Evolutionary conservation across 2,113 vertebrate species (phyloP), one percentile per base, ranked within the genome.

Genomic region (Capra hircus): DNA sequence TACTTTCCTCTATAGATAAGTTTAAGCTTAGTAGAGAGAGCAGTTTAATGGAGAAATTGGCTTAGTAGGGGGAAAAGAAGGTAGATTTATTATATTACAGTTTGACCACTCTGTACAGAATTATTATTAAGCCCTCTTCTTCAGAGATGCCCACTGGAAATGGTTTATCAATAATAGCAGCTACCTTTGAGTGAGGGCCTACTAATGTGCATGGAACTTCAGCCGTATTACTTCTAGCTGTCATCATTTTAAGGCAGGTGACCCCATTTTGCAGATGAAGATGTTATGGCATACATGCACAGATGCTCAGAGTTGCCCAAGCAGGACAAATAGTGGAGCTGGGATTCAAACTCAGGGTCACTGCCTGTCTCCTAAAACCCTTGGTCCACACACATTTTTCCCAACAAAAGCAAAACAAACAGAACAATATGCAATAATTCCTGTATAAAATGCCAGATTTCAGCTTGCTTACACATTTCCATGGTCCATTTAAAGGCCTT

Each of bases 401-500:
- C 59, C 80, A 88, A 90, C 80, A 92, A 89, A 94, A 91, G 71
- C 55, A 96, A 94, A 97, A 88, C 14, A 92, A 90, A 64, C 33
- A 43, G 67, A 95, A 93, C 62, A 92, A 59, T 55, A 91, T 17
- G 62, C 45, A 50, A 9, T 84, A 55, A 90, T 93, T 60, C 89
- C 91, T 97, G 89, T 71, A 96, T 82, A 97, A 98, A 94, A 93
- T 43, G 52, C 55, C 33, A 7, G 57, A 88, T 85, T 97, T 95
- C 93, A 81, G 86, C 52, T 93, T 96, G 82, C 89, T 93, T 97
- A 97, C 95, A 96, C 91, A 74, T 25, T 94, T 74, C 97, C 45
- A 16, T 33, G 78, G 91, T 40, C 77, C 90, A 85, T 85, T 98
- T 98, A 95, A 93, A 91, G 67, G 88, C 92, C 96, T 97, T 98